Conservation (phyloP, 2,888 invertebrate genomes). For the Ophion ventricosus region DNA sequence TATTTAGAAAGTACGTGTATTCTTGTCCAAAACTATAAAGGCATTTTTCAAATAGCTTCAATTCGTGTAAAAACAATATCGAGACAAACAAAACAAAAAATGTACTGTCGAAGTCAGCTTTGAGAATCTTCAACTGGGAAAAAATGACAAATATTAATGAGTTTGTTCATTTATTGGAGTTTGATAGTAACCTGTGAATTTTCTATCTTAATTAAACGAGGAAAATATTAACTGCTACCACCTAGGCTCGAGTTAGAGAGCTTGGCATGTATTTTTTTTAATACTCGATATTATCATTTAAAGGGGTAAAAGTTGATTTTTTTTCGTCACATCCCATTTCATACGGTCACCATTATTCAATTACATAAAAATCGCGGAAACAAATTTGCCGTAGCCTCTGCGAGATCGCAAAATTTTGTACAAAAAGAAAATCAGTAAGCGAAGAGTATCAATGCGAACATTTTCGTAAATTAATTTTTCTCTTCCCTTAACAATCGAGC, state of each 20-base stretch:
- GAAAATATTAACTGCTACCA: too few relatives aligned
- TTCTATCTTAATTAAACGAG: too few relatives aligned
- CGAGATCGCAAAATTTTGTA: neutral
- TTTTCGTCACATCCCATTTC: neutral
- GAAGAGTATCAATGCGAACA: neutral
- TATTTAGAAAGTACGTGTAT: neutral
- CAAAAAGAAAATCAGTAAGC: neutral
- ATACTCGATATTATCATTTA: neutral
- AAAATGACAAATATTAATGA: neutral
- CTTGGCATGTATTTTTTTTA: neutral
- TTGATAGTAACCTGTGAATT: too few relatives aligned
- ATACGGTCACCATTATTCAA: neutral
- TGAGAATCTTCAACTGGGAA: neutral
- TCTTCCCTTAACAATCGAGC: neutral
- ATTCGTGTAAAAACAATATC: neutral
- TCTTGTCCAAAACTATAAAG: neutral
- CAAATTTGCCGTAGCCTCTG: neutral
- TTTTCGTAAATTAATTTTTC: neutral
- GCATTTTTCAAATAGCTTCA: neutral
- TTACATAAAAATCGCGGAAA: neutral
- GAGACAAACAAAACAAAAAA: neutral
- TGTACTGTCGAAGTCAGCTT: neutral
- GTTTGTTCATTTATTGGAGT: too few relatives aligned
- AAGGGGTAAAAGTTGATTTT: neutral
- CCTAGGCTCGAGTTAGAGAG: too few relatives aligned